A percentile compares a stretch with the other conserved stretches of the same genome.
Evolutionary conservation across 2,113 vertebrate genomes (phyloP).

Genomic region (Nycticryphes semicollaris): DNA sequence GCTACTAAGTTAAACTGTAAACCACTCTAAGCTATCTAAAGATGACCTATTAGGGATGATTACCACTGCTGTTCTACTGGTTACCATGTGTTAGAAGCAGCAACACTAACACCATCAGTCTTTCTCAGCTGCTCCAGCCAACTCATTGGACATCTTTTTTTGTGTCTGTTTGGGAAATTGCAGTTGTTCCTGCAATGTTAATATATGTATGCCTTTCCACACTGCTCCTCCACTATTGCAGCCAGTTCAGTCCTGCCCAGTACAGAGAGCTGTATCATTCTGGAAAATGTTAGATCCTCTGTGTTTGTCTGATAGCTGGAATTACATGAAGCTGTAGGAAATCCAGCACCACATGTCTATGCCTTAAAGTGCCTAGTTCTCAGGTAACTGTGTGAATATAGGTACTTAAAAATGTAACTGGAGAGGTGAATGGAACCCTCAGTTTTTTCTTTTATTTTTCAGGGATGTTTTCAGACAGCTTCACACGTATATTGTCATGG

Average conservation of each 20-base stretch:
- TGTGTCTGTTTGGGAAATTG: not conserved
- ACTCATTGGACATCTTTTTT: accelerated
- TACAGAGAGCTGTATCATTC: not conserved
- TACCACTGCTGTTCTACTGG: not conserved
- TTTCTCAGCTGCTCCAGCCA: not conserved
- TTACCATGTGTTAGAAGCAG: not conserved
- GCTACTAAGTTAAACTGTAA: too few species aligned
- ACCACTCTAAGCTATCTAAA: not conserved
- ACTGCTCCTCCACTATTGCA: accelerated
- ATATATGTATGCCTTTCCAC: not conserved
- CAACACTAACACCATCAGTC: accelerated
- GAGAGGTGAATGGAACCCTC: not conserved
- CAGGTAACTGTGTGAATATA: not conserved
- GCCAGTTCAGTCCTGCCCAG: accelerated
- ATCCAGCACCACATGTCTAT: not conserved
- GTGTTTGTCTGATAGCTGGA: not conserved
- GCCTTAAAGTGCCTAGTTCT: not conserved
- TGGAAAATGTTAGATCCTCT: not conserved
- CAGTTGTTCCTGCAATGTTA: not conserved
- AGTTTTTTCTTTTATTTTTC: not conserved
- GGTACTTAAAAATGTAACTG: not conserved
- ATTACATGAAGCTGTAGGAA: not conserved
- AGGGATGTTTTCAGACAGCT: not conserved
- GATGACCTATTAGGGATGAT: not conserved
- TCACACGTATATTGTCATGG: not conserved